Evolutionary conservation across 2,888 invertebrate genomes (phyloP).

Genomic region (Tenodera sinensis): DNA sequence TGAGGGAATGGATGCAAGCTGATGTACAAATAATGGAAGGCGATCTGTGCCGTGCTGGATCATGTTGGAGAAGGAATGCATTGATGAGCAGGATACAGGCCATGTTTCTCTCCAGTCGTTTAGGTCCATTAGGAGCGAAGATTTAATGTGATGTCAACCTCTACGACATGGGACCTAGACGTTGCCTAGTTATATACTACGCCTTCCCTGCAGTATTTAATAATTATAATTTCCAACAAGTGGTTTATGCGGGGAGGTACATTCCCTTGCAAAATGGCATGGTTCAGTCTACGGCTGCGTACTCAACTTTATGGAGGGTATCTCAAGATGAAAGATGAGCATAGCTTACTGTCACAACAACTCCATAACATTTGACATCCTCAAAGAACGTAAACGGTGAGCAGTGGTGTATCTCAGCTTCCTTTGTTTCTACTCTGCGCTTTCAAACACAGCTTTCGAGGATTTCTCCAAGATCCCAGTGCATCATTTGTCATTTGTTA

Average conservation of each 20-base stretch:
- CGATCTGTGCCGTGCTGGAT: background rate
- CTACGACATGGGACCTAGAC: slow-evolving; percentile 23
- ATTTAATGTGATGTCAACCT: slow-evolving; percentile 26
- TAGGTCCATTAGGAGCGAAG: slow-evolving; percentile 20
- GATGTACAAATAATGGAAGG: background rate
- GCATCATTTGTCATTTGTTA: too few species aligned
- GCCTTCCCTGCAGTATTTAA: slow-evolving; percentile 9
- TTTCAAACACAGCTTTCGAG: background rate
- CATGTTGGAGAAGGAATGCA: background rate
- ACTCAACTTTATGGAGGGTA: background rate
- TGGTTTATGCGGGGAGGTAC: slow-evolving; percentile 17
- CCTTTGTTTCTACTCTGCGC: background rate
- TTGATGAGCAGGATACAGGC: background rate
- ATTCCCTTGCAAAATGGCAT: slow-evolving; percentile 7
- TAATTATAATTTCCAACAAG: slow-evolving; percentile 25
- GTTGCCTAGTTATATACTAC: slow-evolving; percentile 1
- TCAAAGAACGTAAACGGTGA: background rate
- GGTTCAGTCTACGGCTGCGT: background rate
- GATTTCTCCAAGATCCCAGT: too few species aligned
- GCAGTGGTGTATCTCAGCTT: background rate
- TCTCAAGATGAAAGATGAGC: background rate
- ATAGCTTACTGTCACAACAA: background rate
- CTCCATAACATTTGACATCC: background rate
- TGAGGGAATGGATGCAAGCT: background rate
- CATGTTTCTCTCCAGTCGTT: background rate